These are phyloP conservation scores for Halocynthia roretzi DNA, from an alignment of 23 tunicate genomes.

Conservation along the genomic window DNA sequence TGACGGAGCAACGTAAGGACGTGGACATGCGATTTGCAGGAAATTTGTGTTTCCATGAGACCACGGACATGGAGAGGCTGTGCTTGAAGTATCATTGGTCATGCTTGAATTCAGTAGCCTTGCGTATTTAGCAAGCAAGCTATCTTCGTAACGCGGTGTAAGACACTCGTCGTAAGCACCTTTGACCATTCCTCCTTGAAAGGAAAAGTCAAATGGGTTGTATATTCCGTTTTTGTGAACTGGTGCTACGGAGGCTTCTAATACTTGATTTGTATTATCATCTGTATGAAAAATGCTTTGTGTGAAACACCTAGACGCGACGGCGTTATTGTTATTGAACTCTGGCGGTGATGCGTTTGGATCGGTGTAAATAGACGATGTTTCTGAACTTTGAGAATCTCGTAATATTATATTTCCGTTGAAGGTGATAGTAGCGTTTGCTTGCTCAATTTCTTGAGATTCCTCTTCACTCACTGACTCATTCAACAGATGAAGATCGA, in stretches of 20 bases:
- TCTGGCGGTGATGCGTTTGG: neutral
- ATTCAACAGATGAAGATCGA: conserved; percentile 2
- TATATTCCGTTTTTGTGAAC: too few species aligned
- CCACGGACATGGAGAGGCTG: too few species aligned
- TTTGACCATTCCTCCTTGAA: neutral
- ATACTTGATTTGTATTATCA: neutral
- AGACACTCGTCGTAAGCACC: too few species aligned
- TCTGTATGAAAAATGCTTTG: neutral
- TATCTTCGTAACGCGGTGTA: too few species aligned
- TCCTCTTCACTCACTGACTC: neutral
- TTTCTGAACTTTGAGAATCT: neutral
- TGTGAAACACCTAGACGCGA: neutral
- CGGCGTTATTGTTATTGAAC: neutral
- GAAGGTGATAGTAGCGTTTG: neutral
- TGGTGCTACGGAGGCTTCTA: neutral
- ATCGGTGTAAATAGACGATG: neutral
- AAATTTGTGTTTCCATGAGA: too few species aligned
- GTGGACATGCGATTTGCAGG: too few species aligned
- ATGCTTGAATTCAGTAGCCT: too few species aligned
- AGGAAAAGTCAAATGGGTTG: conserved; percentile 2
- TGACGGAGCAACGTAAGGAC: too few species aligned
- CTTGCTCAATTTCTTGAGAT: neutral
- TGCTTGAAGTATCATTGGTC: too few species aligned
- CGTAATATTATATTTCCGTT: neutral
- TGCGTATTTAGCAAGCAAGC: too few species aligned